Conservation (phyloP, 1,140 invertebrate species). For the Pogonognathellus flavescens region DNA sequence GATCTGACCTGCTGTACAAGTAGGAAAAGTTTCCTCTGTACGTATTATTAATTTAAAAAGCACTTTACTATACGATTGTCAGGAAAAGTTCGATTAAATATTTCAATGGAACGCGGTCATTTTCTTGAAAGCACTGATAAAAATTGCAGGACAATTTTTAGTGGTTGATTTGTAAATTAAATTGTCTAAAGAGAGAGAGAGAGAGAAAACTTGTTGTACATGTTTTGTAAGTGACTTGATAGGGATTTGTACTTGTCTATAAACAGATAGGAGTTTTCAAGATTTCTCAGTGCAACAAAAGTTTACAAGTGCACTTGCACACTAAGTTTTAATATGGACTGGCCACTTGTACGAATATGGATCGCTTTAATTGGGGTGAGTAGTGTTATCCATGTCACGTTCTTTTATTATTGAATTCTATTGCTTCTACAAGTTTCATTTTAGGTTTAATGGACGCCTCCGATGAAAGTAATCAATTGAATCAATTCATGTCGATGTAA, state of each 20-base stretch:
- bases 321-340: slow-evolving; percentile 8
- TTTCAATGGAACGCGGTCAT: slow-evolving; percentile 12
- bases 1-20: background rate
- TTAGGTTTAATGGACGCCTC: too few relatives aligned
- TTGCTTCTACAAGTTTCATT: too few relatives aligned
- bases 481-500: background rate
- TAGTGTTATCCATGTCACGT: background rate
- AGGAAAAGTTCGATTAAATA: slow-evolving; percentile 7
- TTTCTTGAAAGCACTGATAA: background rate
- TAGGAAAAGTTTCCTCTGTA: too few relatives aligned
- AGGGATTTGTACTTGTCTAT: background rate
- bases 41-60: too few relatives aligned
- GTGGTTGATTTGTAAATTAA: background rate
- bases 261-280: background rate
- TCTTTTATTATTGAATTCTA: background rate
- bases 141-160: slow-evolving; percentile 1
- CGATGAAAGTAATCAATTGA: background rate
- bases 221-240: slow-evolving; percentile 3
- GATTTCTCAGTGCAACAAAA: background rate
- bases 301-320: background rate
- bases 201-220: background rate
- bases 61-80: background rate
- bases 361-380: slow-evolving; percentile 36
- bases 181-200: background rate
- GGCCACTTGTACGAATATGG: slow-evolving; percentile 35